Base-by-base conservation (phyloP, 2,113 vertebrate species). In the Etheostoma spectabile region DNA sequence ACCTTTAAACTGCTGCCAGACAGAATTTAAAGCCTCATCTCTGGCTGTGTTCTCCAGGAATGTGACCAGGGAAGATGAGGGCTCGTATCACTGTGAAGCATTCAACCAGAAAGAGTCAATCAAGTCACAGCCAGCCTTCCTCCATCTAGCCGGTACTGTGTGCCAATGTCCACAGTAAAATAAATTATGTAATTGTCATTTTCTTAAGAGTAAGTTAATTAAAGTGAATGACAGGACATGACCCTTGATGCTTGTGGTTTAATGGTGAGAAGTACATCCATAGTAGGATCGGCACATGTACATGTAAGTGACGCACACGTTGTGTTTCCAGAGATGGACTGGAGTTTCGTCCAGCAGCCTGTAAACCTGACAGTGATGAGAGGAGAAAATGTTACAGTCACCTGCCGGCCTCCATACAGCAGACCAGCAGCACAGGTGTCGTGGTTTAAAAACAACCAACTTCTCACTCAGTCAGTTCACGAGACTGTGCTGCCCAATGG, bases 11-110 rank as follows among this genome's bases (percentile, higher is more conserved):
- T 68, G 5, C 42, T n/a, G 33, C 6, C 19, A 13, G 69, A 12
- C 30, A 27, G n/a, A 63, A 48, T 77, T 48, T 59, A 33, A 49
- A 75, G 6, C 30, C 24, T 74, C 0, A 15, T 76, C 46, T 85
- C 14, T 71, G 1, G 8, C 14, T 74, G n/a, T 82, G 38, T 74
- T 78, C n/a, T 60, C 8, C 85, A 96, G 95, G 52, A 95, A 93
- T 71, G 92, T 95, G 79, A 93, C 85, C 13, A 76, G 73, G 53
- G 90, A 92, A 21, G 93, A 96, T 13, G 93, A 94, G 59, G 95
- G 95, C 49, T 93, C 16, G 7, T 96, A 95, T 89, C 87, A 94
- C 84, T 96, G 95, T 82, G 94, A 94, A 86, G 95, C 85, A 52
- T 84, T 77, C 57, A 95, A 95, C 79, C 86, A 86, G 65, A 82